A percentile compares a stretch with the other conserved stretches of the same genome.
Conservation (phyloP, 2,113 vertebrate genomes). For the Tenebrosternarchus preto region DNA sequence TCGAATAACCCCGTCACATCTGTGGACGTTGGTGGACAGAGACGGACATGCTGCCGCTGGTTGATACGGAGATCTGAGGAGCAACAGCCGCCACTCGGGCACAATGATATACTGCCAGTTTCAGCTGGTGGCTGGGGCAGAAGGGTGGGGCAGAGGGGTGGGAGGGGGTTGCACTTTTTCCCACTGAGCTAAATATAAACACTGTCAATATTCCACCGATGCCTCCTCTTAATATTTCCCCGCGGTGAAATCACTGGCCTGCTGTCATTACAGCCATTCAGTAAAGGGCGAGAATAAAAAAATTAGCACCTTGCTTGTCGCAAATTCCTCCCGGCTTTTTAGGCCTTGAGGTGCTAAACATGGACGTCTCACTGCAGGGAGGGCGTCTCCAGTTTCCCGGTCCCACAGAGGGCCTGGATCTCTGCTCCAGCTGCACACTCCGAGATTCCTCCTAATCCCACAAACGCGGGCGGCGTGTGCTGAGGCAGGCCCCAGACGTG, state of each 20-base stretch:
- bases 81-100: constrained; percentile 15
- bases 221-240: not conserved
- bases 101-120: constrained; percentile 48
- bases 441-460: constrained; percentile 42
- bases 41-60: constrained; percentile 14
- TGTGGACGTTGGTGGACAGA: constrained; percentile 17
- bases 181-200: constrained; percentile 58
- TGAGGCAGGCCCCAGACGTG: constrained; percentile 14
- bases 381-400: no score
- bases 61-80: constrained; percentile 54
- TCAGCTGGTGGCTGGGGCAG: constrained; percentile 11
- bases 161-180: constrained; percentile 20
- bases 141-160: no score
- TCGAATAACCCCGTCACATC: constrained; percentile 25
- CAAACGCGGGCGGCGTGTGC: constrained; percentile 24
- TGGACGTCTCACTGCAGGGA: no score
- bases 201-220: constrained; percentile 47
- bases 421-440: not conserved
- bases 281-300: constrained; percentile 17
- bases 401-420: no score
- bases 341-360: not conserved
- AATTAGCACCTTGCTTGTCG: not conserved
- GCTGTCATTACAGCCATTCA: constrained; percentile 25
- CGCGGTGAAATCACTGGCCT: constrained; percentile 24
- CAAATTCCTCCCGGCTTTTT: not conserved